Evolutionary conservation across 2,888 invertebrate species (phyloP).

Genomic region (Plebejus anna): DNA sequence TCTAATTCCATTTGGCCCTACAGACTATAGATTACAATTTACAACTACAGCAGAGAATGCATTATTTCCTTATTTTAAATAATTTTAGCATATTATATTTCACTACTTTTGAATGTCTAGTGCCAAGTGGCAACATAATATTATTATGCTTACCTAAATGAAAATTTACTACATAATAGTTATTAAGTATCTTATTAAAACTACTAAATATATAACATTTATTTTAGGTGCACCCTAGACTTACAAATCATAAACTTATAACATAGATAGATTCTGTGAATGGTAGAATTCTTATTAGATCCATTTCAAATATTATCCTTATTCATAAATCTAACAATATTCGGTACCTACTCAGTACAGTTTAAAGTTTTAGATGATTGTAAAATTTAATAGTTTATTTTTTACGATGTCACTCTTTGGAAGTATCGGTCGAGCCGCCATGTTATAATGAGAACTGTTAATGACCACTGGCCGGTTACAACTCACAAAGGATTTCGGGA

Average conservation of each 20-base stretch:
- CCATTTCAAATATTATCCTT: background rate
- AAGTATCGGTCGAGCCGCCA: background rate
- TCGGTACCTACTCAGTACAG: constrained; percentile 34
- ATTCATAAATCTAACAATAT: constrained; percentile 34
- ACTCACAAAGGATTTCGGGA: constrained; percentile 1
- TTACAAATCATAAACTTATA: too few relatives aligned
- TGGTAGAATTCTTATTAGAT: background rate
- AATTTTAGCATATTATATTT: too few relatives aligned
- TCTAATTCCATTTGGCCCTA: constrained; percentile 34
- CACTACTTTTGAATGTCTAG: too few relatives aligned
- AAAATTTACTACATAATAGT: too few relatives aligned
- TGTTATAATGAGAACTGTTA: constrained; percentile 33
- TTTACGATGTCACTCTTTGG: constrained; percentile 50
- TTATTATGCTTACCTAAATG: too few relatives aligned
- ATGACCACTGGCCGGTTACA: constrained; percentile 1
- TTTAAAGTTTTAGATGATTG: constrained; percentile 49
- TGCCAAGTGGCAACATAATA: too few relatives aligned
- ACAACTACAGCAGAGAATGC: constrained; percentile 31
- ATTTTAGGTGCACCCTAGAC: background rate
- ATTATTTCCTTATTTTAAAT: constrained; percentile 28
- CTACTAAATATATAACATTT: too few relatives aligned
- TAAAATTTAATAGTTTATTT: constrained; percentile 74
- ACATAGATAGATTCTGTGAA: background rate
- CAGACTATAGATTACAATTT: constrained; percentile 34
- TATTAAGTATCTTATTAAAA: too few relatives aligned